Evolutionary conservation across 1,140 invertebrate genomes (phyloP).

Genomic region (Mesaphorura yosii): DNA sequence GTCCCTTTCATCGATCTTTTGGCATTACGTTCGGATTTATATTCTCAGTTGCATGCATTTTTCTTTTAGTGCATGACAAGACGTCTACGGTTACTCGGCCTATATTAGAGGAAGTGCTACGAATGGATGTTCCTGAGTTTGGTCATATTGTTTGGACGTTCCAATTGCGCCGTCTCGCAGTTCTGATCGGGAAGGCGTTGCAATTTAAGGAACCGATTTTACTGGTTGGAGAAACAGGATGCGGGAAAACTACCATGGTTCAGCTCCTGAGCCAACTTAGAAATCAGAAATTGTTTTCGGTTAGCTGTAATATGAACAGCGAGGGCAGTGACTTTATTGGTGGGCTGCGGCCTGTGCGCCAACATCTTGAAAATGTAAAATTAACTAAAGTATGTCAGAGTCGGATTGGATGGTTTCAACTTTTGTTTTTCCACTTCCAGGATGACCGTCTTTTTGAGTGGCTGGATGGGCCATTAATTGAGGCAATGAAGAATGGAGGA

Average conservation of each 20-base stretch:
- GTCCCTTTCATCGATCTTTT: neutral
- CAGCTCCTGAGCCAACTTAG: conserved; percentile 67
- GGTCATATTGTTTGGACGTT: conserved; percentile 86
- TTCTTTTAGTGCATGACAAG: conserved; percentile 42
- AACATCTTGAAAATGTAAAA: conserved; percentile 33
- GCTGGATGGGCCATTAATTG: conserved; percentile 90
- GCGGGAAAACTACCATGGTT: conserved; percentile 95
- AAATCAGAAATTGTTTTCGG: conserved; percentile 53
- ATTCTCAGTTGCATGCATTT: conserved; percentile 24
- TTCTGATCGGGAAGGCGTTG: conserved; percentile 80
- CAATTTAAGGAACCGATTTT: conserved; percentile 88
- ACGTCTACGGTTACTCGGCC: conserved; percentile 64
- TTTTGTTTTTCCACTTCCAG: neutral
- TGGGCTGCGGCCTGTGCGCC: conserved; percentile 77
- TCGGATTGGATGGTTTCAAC: conserved; percentile 4
- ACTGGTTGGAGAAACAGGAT: conserved; percentile 94
- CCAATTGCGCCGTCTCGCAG: conserved; percentile 77
- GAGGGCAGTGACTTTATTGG: conserved; percentile 97
- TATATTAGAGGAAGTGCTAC: conserved; percentile 55
- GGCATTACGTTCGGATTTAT: conserved; percentile 2
- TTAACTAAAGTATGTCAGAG: conserved; percentile 20
- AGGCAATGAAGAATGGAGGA: conserved; percentile 74
- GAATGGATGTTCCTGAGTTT: conserved; percentile 43
- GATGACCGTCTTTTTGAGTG: conserved; percentile 77
- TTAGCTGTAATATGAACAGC: conserved; percentile 98